phyloP scores from a whole-genome alignment of 2,888 invertebrate genomes.

The Lumbricus terrestris region DNA sequence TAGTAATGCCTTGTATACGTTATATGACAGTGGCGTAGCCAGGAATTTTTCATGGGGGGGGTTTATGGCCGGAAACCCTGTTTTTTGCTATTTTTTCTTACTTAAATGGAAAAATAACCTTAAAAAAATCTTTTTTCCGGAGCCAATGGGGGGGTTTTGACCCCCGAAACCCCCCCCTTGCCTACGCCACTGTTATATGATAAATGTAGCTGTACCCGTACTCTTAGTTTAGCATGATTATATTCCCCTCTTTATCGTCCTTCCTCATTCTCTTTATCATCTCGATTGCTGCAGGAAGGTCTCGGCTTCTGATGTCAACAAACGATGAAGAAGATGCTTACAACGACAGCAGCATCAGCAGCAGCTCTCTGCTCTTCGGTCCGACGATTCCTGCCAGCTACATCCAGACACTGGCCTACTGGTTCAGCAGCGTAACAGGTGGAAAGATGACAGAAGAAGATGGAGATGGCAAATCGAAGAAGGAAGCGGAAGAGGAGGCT shows the following conservation, averaged over 20 bases:
- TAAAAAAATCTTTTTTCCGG: too few species aligned
- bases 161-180: too few species aligned
- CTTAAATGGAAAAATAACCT: too few species aligned
- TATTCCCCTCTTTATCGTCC: not conserved
- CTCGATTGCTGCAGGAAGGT: not conserved
- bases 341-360: not conserved
- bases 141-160: too few species aligned
- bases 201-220: too few species aligned
- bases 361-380: not conserved
- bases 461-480: not conserved
- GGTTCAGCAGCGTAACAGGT: constrained; percentile 3
- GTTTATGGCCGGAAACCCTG: too few species aligned
- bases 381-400: not conserved
- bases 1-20: too few species aligned
- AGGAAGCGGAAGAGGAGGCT: not conserved
- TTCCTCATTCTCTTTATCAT: not conserved
- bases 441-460: not conserved
- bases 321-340: constrained; percentile 10
- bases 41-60: too few species aligned
- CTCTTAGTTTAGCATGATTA: not conserved
- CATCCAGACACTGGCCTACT: not conserved
- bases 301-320: constrained; percentile 5
- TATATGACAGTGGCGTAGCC: too few species aligned
- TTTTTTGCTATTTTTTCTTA: too few species aligned
- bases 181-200: too few species aligned